These are phyloP conservation scores for Hetaerina titia DNA, from an alignment of 2,888 invertebrate species.

Conservation along the genomic window DNA sequence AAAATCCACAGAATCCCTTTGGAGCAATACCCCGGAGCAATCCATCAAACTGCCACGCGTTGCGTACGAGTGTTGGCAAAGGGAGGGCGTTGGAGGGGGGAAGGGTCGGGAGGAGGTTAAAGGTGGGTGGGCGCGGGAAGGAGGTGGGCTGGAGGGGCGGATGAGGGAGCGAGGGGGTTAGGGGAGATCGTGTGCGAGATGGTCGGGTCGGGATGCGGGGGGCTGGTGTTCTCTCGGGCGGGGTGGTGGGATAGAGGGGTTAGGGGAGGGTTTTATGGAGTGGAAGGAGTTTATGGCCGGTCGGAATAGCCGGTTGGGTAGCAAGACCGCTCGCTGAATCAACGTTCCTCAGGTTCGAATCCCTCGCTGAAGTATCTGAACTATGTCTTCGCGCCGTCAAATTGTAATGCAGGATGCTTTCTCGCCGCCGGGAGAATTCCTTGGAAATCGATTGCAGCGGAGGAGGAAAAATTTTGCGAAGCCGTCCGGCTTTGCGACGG, in stretches of 20 bases:
- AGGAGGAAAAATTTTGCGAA: background rate
- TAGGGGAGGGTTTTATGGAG: background rate
- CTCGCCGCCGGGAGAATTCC: no score
- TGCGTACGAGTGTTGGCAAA: background rate
- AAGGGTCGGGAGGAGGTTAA: background rate
- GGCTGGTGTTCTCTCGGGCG: no score
- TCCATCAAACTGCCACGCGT: slow-evolving; percentile 63
- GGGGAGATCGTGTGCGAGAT: background rate
- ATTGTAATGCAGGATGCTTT: no score
- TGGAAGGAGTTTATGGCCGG: background rate
- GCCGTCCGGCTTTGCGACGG: no score
- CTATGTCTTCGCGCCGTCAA: background rate
- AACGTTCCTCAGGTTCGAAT: background rate
- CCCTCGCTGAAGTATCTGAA: background rate
- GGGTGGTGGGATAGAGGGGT: background rate
- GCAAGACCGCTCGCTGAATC: background rate
- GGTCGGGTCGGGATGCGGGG: no score
- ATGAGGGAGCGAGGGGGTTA: background rate
- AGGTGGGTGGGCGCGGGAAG: background rate
- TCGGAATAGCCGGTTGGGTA: background rate
- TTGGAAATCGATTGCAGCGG: no score
- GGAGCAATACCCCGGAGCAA: slow-evolving; percentile 62
- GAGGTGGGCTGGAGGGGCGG: background rate
- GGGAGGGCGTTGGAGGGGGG: background rate
- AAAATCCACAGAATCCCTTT: slow-evolving; percentile 59